Evolutionary conservation across 2,888 invertebrate genomes (phyloP), one percentile per base, ranked within the genome.

Genomic region (Tridacna crocea): DNA sequence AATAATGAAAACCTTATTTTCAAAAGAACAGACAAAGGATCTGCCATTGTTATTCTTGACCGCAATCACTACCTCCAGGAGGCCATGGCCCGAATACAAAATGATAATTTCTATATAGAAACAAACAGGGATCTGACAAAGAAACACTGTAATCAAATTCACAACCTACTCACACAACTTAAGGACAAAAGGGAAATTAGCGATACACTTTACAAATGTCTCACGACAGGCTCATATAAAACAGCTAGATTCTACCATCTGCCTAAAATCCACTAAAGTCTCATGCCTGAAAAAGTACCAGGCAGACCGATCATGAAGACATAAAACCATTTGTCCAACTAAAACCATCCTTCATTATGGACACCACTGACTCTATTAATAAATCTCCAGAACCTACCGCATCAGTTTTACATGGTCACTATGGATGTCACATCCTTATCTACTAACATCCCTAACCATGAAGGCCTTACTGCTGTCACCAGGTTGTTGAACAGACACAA

Each of bases 11-110:
- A 68, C 36, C 27, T 68, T 36, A 27, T 68, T 36, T 36, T 68
- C 8, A 68, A 68, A 68, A 27, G 36, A 19, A 46, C 66, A 19
- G 66, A 68, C 36, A 68, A 68, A 36, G 66, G 66, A 24, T 68
- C 66, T 19, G 66, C 66, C 2, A 46, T 68, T 1, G 66, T 68
- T 36, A 46, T 68, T 6, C 13, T 68, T n/a, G 36, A 68, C n/a
- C 13, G 36, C 19, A 36, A 6, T 11, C 66, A 27, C 8, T 68
- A 68, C 66, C 13, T 68, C 10, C 46, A 13, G 46, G 66, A 68
- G 46, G 66, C 66, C 15, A 6, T 36, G n/a, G 13, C 36, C 1
- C 36, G 46, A 36, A 15, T 68, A 36, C 27, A 68, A 19, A 46
- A 68, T 36, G 6, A 19, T 4, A 36, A 36, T 19, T 36, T 68